A percentile compares a stretch with the other conserved stretches of the same genome.
phyloP scores from a whole-genome alignment of 2,888 invertebrate species.

The Campoletis raptor region DNA sequence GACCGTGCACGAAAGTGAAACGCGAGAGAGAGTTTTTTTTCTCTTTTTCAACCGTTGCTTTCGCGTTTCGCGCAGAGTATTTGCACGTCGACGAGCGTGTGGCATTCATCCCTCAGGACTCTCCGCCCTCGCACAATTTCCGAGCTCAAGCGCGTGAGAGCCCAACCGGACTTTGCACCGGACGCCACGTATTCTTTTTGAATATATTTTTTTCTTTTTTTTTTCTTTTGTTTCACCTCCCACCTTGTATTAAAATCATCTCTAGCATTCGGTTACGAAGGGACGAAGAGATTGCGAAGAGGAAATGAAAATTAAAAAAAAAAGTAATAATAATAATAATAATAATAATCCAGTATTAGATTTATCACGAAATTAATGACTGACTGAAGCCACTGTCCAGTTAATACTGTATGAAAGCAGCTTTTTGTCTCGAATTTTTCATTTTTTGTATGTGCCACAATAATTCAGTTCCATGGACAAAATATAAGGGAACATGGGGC shows the following conservation, averaged over 20 bases:
- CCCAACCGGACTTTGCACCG: conserved; percentile 49
- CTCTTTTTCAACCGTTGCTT: conserved; percentile 59
- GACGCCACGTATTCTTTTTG: conserved; percentile 55
- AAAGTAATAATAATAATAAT: too few relatives aligned
- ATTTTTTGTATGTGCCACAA: background rate
- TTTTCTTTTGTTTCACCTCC: conserved; percentile 21
- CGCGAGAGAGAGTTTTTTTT: conserved; percentile 47
- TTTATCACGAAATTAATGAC: background rate
- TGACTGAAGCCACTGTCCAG: background rate
- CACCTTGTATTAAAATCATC: conserved; percentile 58
- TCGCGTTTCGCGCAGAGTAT: conserved; percentile 64
- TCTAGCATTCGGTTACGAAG: conserved; percentile 31
- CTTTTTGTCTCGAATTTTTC: background rate
- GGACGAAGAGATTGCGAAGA: conserved; percentile 22
- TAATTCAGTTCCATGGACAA: background rate
- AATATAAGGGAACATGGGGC: too few relatives aligned
- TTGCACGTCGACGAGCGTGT: conserved; percentile 67
- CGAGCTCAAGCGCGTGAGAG: conserved; percentile 44
- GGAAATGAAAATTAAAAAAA: conserved; percentile 19
- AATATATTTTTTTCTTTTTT: too few relatives aligned
- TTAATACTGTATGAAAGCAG: background rate
- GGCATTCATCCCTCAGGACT: conserved; percentile 68
- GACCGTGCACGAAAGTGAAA: conserved; percentile 37
- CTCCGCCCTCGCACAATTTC: conserved; percentile 56
- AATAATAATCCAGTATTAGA: conserved; percentile 51